Conservation (phyloP, 2,797 vertebrate species). For the Tapera naevia region DNA sequence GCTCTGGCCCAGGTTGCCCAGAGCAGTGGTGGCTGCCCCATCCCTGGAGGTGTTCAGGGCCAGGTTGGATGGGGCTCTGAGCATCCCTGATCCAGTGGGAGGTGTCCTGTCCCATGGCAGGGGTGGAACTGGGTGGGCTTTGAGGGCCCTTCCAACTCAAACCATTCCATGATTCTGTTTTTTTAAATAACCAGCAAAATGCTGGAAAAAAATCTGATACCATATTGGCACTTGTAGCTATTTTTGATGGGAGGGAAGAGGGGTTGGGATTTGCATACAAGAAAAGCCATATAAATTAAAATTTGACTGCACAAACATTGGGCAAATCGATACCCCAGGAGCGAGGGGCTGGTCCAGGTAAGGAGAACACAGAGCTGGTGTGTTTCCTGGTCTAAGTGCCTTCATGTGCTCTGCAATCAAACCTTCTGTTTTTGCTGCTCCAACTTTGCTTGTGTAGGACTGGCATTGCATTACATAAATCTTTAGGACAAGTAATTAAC, state of each 20-base stretch:
- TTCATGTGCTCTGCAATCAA: not conserved
- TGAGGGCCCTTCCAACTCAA: too few species aligned
- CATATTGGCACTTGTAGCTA: not conserved
- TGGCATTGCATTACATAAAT: not conserved
- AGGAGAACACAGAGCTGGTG: not conserved
- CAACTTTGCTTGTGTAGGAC: not conserved
- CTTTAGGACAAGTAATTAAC: not conserved
- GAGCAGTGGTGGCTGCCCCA: too few species aligned
- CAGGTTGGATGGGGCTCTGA: too few species aligned
- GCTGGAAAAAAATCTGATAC: conserved; percentile 4
- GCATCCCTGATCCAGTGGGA: too few species aligned
- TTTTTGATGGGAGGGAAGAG: not conserved
- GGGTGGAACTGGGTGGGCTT: too few species aligned
- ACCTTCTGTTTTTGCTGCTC: not conserved
- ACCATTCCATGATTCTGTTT: not conserved
- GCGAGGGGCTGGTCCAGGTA: not conserved
- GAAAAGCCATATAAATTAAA: not conserved
- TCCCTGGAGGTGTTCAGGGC: too few species aligned
- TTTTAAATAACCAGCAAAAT: not conserved
- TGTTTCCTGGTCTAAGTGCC: not conserved
- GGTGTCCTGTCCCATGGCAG: too few species aligned
- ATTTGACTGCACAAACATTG: not conserved
- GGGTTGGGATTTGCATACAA: not conserved
- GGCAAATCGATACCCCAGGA: not conserved
- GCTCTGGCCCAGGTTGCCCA: too few species aligned